Conservation (phyloP, 2,797 vertebrate species). For the Philypnodon macrostomus region DNA sequence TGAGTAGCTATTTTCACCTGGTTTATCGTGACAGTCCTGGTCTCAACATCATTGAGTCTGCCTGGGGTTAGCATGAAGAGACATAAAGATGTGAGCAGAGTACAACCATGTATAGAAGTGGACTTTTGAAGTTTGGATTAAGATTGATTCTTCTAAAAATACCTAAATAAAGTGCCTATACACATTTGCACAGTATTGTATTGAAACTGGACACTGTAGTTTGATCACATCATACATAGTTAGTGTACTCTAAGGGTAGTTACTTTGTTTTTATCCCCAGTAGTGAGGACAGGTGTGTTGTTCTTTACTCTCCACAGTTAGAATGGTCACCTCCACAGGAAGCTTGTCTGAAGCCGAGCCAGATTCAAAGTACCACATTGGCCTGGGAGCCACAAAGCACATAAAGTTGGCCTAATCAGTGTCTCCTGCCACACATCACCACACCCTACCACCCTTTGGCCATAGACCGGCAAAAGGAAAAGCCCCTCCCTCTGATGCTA, state of each 20-base stretch:
- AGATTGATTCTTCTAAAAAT: too few relatives aligned
- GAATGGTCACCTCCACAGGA: constrained; percentile 56
- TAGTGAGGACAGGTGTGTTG: constrained; percentile 60
- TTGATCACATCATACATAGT: constrained; percentile 4
- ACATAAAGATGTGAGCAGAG: too few relatives aligned
- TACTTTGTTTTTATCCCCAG: constrained; percentile 27
- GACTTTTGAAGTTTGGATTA: too few relatives aligned
- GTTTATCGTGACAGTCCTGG: too few relatives aligned
- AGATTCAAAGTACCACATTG: constrained; percentile 48
- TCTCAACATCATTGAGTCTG: too few relatives aligned
- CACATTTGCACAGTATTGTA: too few relatives aligned
- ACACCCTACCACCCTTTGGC: constrained; percentile 33
- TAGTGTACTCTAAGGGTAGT: constrained; percentile 19
- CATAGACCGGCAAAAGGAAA: constrained; percentile 38
- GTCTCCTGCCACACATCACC: too few relatives aligned
- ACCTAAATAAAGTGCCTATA: too few relatives aligned
- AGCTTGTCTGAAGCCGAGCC: constrained; percentile 63
- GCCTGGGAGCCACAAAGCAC: constrained; percentile 50
- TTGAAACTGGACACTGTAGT: background rate
- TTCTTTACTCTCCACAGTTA: constrained; percentile 46
- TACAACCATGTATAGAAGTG: too few relatives aligned
- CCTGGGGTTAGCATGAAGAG: too few relatives aligned
- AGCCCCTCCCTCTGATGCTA: constrained; percentile 39
- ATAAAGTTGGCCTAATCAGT: constrained; percentile 42
- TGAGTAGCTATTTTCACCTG: too few relatives aligned